Evolutionary conservation across 1,140 invertebrate species (phyloP), one percentile per base, ranked within the genome.

Genomic region (Elysia chlorotica): DNA sequence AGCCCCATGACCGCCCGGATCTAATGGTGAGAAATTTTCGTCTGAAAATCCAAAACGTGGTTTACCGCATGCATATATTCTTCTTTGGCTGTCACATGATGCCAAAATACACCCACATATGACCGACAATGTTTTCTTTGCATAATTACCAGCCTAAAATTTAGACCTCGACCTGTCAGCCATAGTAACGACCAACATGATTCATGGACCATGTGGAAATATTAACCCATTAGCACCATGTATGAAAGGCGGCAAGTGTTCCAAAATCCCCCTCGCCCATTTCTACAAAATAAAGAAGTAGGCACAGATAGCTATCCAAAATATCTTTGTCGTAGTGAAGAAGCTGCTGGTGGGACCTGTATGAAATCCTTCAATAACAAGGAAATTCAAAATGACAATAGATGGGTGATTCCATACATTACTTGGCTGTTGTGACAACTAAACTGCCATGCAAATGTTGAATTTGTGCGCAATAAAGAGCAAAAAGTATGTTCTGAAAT

Each of bases 11-110:
- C 80, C 48, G 87, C 25, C 86, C 87, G 38, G 88, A 90, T 77
- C 56, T 90, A 30, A 78, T 87, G 25, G 78, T 85, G 48, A 71
- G 88, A 76, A 88, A 90, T 19, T 91, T 90, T 78, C 80, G 81
- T 65, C 79, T 87, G 75, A 90, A 90, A 78, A 70, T 89, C 28
- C 87, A 85, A 76, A 69, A 33, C 41, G 88, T 73, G 88, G 89
- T 14, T 76, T 90, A 35, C 88, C 89, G 0, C 90, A 91, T 87
- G 83, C 82, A 4, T 89, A 90, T 77, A 87, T 90, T 71, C 76
- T 90, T 23, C 56, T 90, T 23, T 89, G 82, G 66, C 33, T 23
- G 90, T 78, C 79, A 31, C 17, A 63, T 83, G 81, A 86, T 28
- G 31, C 23, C n/a, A 28, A 74, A 71, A 56, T 14, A 38, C 10